Percentiles rank a stretch among this genome's conserved stretches.
These are phyloP conservation scores for Globicephala melas DNA, from an alignment of 2,113 vertebrate genomes.

Conservation along the genomic window DNA sequence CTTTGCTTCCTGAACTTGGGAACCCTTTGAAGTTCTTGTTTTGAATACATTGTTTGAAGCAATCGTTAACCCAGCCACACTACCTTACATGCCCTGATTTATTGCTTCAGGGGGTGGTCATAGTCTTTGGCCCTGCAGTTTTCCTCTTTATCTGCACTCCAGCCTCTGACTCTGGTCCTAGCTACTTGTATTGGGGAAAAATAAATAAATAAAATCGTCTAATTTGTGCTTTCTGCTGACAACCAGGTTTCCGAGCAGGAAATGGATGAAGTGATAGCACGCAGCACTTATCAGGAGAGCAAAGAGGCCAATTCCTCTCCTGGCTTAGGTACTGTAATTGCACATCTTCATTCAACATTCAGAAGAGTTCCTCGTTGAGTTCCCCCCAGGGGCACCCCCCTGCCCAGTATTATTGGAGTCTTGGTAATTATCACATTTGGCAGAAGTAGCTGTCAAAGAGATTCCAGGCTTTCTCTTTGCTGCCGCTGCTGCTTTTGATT, in stretches of 20 bases:
- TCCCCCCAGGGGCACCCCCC: background rate
- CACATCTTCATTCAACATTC: background rate
- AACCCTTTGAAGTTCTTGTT: background rate
- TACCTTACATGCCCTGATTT: background rate
- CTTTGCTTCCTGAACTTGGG: background rate
- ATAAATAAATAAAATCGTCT: conserved; percentile 38
- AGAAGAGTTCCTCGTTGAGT: background rate
- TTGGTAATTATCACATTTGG: background rate
- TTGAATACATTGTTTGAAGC: background rate
- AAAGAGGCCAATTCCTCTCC: conserved; percentile 84
- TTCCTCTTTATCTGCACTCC: background rate
- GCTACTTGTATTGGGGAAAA: background rate
- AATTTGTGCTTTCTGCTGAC: conserved; percentile 56
- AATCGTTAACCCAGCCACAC: background rate
- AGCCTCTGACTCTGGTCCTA: background rate
- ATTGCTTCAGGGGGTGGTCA: background rate
- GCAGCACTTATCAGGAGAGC: conserved; percentile 90
- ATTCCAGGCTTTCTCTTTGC: background rate
- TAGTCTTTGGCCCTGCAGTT: background rate
- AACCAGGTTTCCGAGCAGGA: conserved; percentile 95
- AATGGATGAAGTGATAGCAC: conserved; percentile 94
- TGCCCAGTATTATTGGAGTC: accelerated
- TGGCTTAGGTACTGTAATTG: conserved; percentile 85
- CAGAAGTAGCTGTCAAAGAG: background rate
- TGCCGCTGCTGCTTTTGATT: background rate